Conservation (phyloP, 1,140 invertebrate species). For the Drosophila pectinifera region DNA sequence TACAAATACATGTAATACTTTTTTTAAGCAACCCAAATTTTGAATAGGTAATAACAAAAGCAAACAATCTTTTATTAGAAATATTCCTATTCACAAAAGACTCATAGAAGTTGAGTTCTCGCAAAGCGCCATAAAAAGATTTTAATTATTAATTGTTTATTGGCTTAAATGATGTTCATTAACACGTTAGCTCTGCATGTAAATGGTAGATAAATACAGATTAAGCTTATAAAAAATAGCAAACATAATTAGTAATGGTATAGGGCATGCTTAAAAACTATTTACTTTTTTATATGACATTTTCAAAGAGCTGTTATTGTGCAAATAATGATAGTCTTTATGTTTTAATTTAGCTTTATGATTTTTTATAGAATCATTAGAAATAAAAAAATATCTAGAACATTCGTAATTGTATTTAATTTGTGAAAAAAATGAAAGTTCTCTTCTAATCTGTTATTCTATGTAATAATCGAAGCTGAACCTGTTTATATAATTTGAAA, state of each 20-base stretch:
- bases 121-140: neutral
- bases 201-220: neutral
- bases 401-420: neutral
- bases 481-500: neutral
- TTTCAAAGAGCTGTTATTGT: neutral
- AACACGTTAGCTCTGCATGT: too few species aligned
- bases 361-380: neutral
- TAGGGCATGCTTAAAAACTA: too few species aligned
- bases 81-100: constrained; percentile 7
- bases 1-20: too few species aligned
- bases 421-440: too few species aligned
- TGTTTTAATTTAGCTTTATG: neutral
- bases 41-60: neutral
- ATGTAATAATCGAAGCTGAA: neutral
- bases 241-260: neutral
- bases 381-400: neutral
- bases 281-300: too few species aligned
- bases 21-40: neutral
- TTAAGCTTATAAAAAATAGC: neutral
- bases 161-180: constrained; percentile 4
- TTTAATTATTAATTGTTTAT: constrained; percentile 11
- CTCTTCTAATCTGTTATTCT: too few species aligned
- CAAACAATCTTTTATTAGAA: neutral
- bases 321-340: neutral
- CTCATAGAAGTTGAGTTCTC: constrained; percentile 9